These are phyloP conservation scores for Coranthus polyacanthus DNA, from an alignment of 2,797 vertebrate genomes.

Conservation along the genomic window DNA sequence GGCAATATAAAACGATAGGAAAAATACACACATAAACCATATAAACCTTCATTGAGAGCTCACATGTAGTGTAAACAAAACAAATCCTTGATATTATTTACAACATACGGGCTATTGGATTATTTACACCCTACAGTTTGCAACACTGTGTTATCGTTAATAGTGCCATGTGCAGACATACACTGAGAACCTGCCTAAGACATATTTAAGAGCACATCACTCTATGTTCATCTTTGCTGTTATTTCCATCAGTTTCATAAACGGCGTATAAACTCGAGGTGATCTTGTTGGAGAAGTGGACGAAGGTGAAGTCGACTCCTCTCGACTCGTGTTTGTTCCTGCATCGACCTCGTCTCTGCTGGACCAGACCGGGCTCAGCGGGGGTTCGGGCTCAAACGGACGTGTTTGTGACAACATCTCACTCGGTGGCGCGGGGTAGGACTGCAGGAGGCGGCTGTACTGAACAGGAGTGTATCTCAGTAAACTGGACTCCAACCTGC, in stretches of 20 bases:
- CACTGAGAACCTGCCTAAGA: conserved; percentile 4
- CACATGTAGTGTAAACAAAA: conserved; percentile 75
- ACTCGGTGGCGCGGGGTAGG: conserved; percentile 25
- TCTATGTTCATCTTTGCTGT: conserved; percentile 82
- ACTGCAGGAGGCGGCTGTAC: conserved; percentile 80
- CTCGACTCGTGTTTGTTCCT: conserved; percentile 32
- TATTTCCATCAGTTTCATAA: conserved; percentile 92
- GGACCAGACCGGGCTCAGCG: conserved; percentile 26
- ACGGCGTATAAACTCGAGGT: conserved; percentile 86
- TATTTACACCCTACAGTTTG: conserved; percentile 62
- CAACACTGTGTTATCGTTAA: conserved; percentile 31
- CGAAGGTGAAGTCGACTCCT: conserved; percentile 32
- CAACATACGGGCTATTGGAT: conserved; percentile 60
- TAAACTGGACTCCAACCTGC: conserved; percentile 83
- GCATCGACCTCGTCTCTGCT: conserved; percentile 59
- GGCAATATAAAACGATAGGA: conserved; percentile 63
- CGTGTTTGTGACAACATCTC: conserved; percentile 23
- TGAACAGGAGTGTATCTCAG: conserved; percentile 81
- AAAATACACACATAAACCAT: conserved; percentile 52
- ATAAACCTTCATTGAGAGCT: conserved; percentile 35
- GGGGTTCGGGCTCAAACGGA: conserved; percentile 28
- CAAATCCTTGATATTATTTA: conserved; percentile 71
- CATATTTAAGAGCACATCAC: conserved; percentile 38
- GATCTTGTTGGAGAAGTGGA: conserved; percentile 58
- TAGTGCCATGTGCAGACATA: conserved; percentile 32